Evolutionary conservation across 2,797 vertebrate genomes (phyloP).

Genomic region (Melanotaenia boesemani): DNA sequence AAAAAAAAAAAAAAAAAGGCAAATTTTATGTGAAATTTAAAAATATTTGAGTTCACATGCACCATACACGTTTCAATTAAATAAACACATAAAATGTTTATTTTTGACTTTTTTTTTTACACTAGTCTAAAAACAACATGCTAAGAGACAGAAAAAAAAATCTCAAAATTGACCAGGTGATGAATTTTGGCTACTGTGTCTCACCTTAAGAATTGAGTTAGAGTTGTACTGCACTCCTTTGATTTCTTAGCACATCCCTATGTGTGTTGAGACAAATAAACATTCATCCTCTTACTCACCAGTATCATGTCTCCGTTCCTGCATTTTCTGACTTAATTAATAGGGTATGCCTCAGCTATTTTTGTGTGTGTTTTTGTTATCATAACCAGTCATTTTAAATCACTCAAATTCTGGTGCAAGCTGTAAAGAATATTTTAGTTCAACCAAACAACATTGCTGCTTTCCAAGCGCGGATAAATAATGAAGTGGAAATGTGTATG

Average conservation of each 20-base stretch:
- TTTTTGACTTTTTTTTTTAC: too few relatives aligned
- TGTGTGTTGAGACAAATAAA: conserved; percentile 56
- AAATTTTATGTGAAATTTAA: too few relatives aligned
- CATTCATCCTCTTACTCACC: conserved; percentile 19
- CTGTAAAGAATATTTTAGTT: background rate
- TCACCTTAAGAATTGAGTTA: conserved; percentile 10
- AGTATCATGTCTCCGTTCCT: conserved; percentile 21
- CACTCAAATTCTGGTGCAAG: background rate
- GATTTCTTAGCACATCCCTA: conserved; percentile 68
- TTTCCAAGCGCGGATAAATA: background rate
- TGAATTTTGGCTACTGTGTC: too few relatives aligned
- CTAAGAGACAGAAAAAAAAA: too few relatives aligned
- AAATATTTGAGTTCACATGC: too few relatives aligned
- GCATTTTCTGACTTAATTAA: conserved; percentile 3
- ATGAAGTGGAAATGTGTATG: conserved; percentile 1
- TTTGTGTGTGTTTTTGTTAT: background rate
- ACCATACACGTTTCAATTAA: too few relatives aligned
- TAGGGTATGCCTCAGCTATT: conserved; percentile 22
- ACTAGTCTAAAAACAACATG: too few relatives aligned
- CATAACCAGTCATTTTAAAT: background rate
- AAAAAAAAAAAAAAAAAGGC: too few relatives aligned
- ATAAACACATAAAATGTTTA: too few relatives aligned
- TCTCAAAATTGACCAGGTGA: too few relatives aligned
- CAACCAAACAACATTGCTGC: background rate
- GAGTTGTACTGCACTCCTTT: conserved; percentile 36